phyloP scores from a whole-genome alignment of 2,113 vertebrate species.

The Ellobius talpinus region DNA sequence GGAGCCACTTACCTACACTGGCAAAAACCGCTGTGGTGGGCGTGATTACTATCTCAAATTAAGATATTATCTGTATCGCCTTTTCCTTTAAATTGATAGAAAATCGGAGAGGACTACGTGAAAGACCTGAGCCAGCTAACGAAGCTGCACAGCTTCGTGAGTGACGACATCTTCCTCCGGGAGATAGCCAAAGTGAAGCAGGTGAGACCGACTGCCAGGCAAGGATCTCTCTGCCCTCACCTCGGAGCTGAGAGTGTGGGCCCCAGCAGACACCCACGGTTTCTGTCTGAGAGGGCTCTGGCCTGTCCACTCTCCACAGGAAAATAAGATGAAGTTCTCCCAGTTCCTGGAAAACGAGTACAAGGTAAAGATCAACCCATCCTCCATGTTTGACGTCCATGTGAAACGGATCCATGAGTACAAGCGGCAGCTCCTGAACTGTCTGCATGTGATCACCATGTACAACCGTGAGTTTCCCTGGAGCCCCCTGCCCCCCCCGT shows the following conservation, averaged over 20 bases:
- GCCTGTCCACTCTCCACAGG: constrained; percentile 84
- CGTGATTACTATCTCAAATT: neutral
- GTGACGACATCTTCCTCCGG: constrained; percentile 90
- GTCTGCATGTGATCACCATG: constrained; percentile 95
- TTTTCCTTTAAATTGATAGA: constrained; percentile 85
- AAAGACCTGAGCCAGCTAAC: constrained; percentile 93
- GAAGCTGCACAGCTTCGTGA: constrained; percentile 90
- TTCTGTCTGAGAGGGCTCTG: neutral
- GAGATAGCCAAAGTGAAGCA: constrained; percentile 96
- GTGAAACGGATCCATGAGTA: constrained; percentile 99
- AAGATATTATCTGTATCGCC: neutral
- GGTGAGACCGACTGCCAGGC: constrained; percentile 81
- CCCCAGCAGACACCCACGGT: neutral
- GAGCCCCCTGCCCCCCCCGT: accelerated
- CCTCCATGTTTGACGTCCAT: constrained; percentile 98
- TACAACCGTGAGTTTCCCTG: constrained; percentile 94
- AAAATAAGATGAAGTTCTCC: constrained; percentile 96
- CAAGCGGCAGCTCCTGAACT: constrained; percentile 98
- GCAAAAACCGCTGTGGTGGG: neutral
- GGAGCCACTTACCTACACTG: neutral
- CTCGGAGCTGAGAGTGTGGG: neutral
- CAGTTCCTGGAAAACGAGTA: constrained; percentile 95
- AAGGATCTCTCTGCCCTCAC: accelerated
- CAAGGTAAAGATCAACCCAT: constrained; percentile 93
- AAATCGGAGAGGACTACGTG: constrained; percentile 96